Evolutionary conservation across 2,888 invertebrate species (phyloP).

Genomic region (Patella caerulea): DNA sequence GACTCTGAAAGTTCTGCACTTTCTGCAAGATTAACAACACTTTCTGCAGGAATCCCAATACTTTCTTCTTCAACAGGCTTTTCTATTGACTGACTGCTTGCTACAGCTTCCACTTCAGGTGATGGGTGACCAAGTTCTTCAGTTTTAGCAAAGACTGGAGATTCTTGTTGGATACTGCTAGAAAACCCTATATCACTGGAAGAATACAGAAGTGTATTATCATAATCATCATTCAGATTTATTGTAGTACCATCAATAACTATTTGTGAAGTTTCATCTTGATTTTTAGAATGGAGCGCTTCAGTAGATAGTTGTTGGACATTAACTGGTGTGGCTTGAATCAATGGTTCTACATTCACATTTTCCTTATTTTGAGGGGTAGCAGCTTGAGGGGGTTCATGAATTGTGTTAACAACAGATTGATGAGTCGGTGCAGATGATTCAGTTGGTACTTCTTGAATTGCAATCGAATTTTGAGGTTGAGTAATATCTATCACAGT

Average conservation of each 20-base stretch:
- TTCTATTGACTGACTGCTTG: background rate
- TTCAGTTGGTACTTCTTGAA: too few species aligned
- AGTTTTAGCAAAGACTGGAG: background rate
- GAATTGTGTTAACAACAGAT: too few species aligned
- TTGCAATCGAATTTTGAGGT: too few species aligned
- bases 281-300: too few species aligned
- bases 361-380: background rate
- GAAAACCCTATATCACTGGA: background rate
- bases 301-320: background rate
- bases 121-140: background rate
- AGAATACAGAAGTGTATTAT: constrained; percentile 3
- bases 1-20: too few species aligned
- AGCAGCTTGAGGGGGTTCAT: too few species aligned
- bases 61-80: background rate
- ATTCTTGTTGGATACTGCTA: background rate
- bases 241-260: constrained; percentile 27
- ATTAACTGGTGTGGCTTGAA: constrained; percentile 6
- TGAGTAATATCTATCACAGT: too few species aligned
- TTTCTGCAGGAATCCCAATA: background rate
- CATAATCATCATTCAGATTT: constrained; percentile 17
- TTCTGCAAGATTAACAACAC: too few species aligned
- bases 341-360: background rate
- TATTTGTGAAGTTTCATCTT: constrained; percentile 8
- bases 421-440: too few species aligned
- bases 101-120: background rate